A percentile compares a stretch with the other conserved stretches of the same genome.
Evolutionary conservation across 2,888 invertebrate species (phyloP).

Genomic region (Stenolophus ochropezus): DNA sequence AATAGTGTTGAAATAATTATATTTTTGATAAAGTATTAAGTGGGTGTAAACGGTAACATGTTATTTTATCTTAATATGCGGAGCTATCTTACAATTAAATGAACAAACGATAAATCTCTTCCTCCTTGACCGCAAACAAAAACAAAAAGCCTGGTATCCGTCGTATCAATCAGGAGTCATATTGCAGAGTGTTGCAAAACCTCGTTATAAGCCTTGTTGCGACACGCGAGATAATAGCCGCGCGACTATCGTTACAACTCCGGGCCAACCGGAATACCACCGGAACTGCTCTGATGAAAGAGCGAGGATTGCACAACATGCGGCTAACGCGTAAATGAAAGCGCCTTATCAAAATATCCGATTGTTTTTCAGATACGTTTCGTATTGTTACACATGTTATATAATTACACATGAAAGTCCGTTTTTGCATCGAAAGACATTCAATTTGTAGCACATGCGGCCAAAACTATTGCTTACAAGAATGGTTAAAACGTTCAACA

Average conservation of each 20-base stretch:
- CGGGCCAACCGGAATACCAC: conserved; percentile 41
- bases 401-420: too few species aligned
- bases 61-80: neutral
- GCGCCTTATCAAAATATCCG: conserved; percentile 31
- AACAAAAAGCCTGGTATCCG: conserved; percentile 33
- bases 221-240: conserved; percentile 41
- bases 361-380: conserved; percentile 21
- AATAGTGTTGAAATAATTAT: too few species aligned
- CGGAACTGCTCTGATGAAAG: conserved; percentile 50
- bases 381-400: conserved; percentile 8
- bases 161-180: conserved; percentile 39
- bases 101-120: conserved; percentile 8
- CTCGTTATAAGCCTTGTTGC: conserved; percentile 28
- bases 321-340: conserved; percentile 7
- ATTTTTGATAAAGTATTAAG: too few species aligned
- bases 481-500: too few species aligned
- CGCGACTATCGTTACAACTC: neutral
- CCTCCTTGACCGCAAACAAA: conserved; percentile 28
- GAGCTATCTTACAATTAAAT: neutral
- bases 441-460: too few species aligned
- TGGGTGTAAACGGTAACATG: neutral
- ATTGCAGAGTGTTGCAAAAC: conserved; percentile 49
- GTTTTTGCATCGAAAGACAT: too few species aligned
- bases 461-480: too few species aligned
- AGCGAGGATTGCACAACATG: neutral